A percentile compares a stretch with the other conserved stretches of the same genome.
These are phyloP conservation scores for Zeugodacus cucurbitae DNA, from an alignment of 1,140 invertebrate species.

Conservation along the genomic window DNA sequence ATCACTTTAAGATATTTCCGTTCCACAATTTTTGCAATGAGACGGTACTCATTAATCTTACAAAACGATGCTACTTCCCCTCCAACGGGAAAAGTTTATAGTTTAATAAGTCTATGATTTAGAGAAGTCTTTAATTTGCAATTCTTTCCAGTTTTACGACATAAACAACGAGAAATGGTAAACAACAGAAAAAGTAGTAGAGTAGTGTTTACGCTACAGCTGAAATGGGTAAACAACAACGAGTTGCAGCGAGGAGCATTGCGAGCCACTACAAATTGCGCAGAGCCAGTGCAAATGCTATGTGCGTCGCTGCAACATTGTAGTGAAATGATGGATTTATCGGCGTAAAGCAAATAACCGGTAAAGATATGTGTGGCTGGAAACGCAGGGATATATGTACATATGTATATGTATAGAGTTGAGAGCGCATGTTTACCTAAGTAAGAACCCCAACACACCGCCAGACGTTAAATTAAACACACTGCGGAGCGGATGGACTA, in stretches of 20 bases:
- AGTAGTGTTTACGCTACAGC: background rate
- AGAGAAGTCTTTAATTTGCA: no score
- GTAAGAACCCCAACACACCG: background rate
- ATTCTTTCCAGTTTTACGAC: no score
- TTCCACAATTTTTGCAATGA: no score
- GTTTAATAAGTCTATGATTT: no score
- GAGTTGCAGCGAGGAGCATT: background rate
- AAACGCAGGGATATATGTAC: background rate
- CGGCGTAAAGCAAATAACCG: background rate
- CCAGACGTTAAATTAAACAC: background rate
- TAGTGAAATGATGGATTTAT: constrained; percentile 12
- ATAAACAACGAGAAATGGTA: no score
- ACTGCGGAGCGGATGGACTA: background rate
- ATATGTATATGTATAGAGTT: background rate
- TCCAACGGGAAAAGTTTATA: no score
- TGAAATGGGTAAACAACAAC: background rate
- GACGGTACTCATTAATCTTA: no score
- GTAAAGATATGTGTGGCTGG: background rate
- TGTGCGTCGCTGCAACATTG: background rate
- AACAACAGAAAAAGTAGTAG: no score
- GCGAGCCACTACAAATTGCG: background rate
- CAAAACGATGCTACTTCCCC: no score
- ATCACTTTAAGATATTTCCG: no score
- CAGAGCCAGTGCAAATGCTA: background rate
- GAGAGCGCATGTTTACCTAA: background rate